Evolutionary conservation across 2,113 vertebrate species (phyloP).

Genomic region (Tautogolabrus adspersus): DNA sequence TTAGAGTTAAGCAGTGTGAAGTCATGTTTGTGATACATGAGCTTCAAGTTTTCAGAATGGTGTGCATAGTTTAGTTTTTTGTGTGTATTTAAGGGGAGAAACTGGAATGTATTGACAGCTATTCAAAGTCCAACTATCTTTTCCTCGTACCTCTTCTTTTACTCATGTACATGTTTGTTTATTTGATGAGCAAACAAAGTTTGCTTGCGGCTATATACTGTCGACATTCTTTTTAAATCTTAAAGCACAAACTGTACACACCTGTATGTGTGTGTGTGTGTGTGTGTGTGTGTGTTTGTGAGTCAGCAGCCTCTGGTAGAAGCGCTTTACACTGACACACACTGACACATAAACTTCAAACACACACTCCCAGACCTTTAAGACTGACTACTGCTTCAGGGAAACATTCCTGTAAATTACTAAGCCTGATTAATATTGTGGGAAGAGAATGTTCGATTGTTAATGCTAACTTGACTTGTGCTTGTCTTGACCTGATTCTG

Average conservation of each 20-base stretch:
- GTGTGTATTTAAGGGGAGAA: too few species aligned
- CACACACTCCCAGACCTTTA: slow-evolving; percentile 43
- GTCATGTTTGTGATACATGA: too few species aligned
- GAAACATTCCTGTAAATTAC: slow-evolving; percentile 51
- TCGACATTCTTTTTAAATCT: not conserved
- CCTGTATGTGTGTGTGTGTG: slow-evolving; percentile 25
- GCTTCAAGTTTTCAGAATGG: too few species aligned
- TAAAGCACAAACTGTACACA: slow-evolving; percentile 6
- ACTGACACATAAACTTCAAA: slow-evolving; percentile 47
- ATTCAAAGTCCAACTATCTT: too few species aligned
- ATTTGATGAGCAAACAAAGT: not conserved
- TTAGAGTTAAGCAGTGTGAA: too few species aligned
- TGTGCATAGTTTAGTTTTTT: too few species aligned
- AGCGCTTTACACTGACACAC: slow-evolving; percentile 31
- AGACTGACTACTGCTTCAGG: slow-evolving; percentile 20
- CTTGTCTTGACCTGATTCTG: slow-evolving; percentile 64
- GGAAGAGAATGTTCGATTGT: slow-evolving; percentile 31
- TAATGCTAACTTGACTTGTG: slow-evolving; percentile 19
- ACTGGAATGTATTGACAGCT: too few species aligned
- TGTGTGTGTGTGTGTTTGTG: slow-evolving; percentile 2
- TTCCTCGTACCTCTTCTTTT: not conserved
- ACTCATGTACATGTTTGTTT: not conserved
- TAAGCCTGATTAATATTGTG: slow-evolving; percentile 44
- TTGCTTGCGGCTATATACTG: not conserved
- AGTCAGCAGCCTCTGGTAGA: slow-evolving; percentile 32